Conservation (phyloP, 2,113 vertebrate genomes). For the Isurus oxyrinchus region DNA sequence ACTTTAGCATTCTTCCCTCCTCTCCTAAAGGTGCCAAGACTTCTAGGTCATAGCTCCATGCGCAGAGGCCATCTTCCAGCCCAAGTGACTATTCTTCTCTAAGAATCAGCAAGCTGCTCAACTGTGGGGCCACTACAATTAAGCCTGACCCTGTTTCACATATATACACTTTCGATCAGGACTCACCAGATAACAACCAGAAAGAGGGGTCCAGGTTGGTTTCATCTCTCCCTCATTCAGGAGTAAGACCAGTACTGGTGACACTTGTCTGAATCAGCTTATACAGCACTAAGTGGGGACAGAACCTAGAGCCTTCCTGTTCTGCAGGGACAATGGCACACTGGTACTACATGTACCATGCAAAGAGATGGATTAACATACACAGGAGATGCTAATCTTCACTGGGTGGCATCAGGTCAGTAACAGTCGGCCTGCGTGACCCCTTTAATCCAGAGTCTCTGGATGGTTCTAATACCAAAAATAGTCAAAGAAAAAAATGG, state of each 20-base stretch:
- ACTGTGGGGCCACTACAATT: background rate
- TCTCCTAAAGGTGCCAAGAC: background rate
- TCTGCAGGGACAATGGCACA: background rate
- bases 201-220: background rate
- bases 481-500: background rate
- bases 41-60: background rate
- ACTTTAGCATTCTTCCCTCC: background rate
- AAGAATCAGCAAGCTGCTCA: background rate
- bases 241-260: background rate
- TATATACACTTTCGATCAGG: background rate
- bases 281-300: background rate
- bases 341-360: background rate
- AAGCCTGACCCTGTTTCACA: background rate
- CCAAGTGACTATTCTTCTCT: background rate
- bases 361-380: background rate
- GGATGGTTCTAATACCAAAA: slow-evolving; percentile 45
- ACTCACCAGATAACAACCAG: background rate
- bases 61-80: background rate
- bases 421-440: background rate
- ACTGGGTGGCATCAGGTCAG: background rate
- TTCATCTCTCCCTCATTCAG: background rate
- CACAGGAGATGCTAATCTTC: background rate
- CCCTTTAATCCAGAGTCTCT: background rate
- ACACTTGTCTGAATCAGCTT: background rate
- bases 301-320: background rate